These are phyloP conservation scores for Caenorhabditis brenneri DNA, from an alignment of 1,140 invertebrate species.

Conservation along the genomic window DNA sequence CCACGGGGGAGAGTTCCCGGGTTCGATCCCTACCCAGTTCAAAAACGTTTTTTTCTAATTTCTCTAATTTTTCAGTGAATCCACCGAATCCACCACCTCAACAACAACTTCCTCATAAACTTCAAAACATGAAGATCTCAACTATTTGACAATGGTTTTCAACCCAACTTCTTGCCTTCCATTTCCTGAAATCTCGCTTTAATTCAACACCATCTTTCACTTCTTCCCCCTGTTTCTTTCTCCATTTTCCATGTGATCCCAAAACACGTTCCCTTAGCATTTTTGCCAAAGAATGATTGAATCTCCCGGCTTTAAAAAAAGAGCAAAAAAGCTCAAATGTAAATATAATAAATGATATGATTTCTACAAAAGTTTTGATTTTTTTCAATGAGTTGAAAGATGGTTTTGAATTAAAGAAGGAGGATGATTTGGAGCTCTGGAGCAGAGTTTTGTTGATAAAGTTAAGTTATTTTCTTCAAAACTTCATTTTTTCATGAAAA, in stretches of 20 bases:
- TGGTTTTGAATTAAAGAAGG: conserved; percentile 25
- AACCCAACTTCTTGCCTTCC: neutral
- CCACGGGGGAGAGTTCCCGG: too few species aligned
- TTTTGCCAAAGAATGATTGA: conserved; percentile 17
- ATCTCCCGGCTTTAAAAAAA: neutral
- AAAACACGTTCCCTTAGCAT: neutral
- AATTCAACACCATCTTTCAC: conserved; percentile 37
- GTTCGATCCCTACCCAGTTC: too few species aligned
- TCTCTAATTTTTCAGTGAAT: neutral
- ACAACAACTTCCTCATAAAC: neutral
- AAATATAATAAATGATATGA: conserved; percentile 19
- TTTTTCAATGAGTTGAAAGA: neutral
- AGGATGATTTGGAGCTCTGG: neutral
- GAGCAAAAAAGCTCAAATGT: too few species aligned
- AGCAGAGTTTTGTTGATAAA: too few species aligned
- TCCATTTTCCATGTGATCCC: neutral
- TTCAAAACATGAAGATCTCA: neutral
- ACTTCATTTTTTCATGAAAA: neutral
- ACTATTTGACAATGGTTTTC: too few species aligned
- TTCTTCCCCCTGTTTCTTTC: neutral
- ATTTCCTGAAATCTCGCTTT: neutral
- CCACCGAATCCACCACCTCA: neutral
- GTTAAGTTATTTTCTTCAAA: too few species aligned
- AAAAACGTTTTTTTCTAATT: neutral
- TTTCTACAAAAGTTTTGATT: neutral